Percentiles rank a stretch among this genome's conserved stretches.
These are phyloP conservation scores for Theropithecus gelada DNA, from an alignment of 2,113 vertebrate species.

Conservation along the genomic window DNA sequence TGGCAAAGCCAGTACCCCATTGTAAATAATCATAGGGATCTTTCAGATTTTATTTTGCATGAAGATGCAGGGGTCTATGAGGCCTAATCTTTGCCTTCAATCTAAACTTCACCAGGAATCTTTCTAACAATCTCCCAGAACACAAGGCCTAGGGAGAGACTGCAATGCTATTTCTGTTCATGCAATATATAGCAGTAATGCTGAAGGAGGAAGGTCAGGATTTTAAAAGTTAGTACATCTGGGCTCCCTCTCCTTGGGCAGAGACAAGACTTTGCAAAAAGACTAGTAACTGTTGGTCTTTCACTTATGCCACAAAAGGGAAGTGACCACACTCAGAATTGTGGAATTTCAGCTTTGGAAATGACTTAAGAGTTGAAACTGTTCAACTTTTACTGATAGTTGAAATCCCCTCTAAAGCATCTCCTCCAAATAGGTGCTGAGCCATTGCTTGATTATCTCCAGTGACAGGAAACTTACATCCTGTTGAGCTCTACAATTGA, in stretches of 20 bases:
- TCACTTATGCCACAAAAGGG: neutral
- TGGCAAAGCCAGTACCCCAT: neutral
- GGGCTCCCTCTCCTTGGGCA: neutral
- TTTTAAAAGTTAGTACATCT: neutral
- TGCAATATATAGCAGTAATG: neutral
- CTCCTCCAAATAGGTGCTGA: neutral
- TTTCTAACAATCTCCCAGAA: neutral
- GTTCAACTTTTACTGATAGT: neutral
- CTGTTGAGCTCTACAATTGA: neutral
- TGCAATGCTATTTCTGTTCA: neutral
- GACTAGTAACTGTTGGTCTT: neutral
- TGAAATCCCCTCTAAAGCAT: neutral
- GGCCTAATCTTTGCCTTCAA: neutral
- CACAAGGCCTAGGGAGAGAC: neutral
- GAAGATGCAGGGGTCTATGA: neutral
- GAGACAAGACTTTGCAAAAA: neutral
- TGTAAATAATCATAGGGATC: neutral
- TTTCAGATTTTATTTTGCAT: slow-evolving; percentile 3
- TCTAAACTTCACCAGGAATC: neutral
- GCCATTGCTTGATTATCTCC: neutral
- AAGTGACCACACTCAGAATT: neutral
- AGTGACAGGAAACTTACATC: neutral
- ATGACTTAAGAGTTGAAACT: slow-evolving; percentile 15
- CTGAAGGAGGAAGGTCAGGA: neutral
- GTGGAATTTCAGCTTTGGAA: neutral